Percentiles rank a stretch among this genome's conserved stretches.
phyloP scores from a whole-genome alignment of 1,140 invertebrate genomes.

The Adoxophyes honmai region DNA sequence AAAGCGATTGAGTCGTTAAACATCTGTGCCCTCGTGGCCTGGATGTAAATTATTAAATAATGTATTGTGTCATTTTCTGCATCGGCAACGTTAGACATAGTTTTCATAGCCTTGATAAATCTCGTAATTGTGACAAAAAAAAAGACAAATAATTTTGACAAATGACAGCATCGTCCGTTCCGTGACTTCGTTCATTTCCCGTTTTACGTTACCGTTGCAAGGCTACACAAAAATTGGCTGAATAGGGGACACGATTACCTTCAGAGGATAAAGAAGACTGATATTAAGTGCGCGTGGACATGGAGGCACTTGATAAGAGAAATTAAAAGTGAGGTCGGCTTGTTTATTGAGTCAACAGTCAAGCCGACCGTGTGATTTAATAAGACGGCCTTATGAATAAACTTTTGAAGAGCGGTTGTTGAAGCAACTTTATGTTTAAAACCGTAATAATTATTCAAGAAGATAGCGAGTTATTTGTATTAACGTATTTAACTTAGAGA shows the following conservation, averaged over 20 bases:
- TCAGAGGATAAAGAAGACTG: not conserved
- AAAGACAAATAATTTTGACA: constrained; percentile 19
- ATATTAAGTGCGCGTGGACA: not conserved
- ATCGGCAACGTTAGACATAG: not conserved
- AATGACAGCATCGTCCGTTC: constrained; percentile 37
- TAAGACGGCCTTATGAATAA: not conserved
- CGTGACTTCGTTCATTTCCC: constrained; percentile 37
- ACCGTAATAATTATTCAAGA: too few relatives aligned
- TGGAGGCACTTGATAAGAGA: not conserved
- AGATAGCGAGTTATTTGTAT: too few relatives aligned
- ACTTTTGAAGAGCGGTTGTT: too few relatives aligned
- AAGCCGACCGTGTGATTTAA: not conserved
- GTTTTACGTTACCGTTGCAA: constrained; percentile 37
- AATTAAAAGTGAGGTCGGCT: constrained; percentile 8
- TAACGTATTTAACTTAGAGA: not conserved
- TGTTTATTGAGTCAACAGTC: not conserved
- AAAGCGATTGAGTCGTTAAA: constrained; percentile 8
- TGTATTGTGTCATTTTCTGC: not conserved
- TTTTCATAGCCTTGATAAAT: constrained; percentile 26
- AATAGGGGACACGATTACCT: constrained; percentile 18
- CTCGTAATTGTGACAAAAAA: constrained; percentile 30
- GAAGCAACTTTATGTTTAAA: too few relatives aligned
- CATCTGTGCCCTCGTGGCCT: constrained; percentile 26
- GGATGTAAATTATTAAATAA: constrained; percentile 18
- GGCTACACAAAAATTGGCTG: constrained; percentile 28